Base-by-base conservation (phyloP, 2,888 invertebrate genomes). In the Drosophila merina region DNA sequence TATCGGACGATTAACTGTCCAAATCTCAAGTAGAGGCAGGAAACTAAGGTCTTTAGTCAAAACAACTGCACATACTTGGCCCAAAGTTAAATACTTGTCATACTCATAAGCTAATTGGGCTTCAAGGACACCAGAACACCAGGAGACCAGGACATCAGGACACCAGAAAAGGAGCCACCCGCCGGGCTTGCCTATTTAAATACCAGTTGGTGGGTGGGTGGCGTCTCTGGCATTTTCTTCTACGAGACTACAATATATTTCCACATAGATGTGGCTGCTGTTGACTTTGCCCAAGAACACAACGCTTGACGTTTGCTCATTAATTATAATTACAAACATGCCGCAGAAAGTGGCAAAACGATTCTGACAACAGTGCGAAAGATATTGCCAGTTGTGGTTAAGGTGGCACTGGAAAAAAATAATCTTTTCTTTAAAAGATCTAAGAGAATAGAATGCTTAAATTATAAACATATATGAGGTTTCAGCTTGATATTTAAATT, bases 291-390 rank as follows among this genome's bases (percentile, higher is more conserved):
- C 60, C 31, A 33, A 48, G 30, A 26, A 74, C 73, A 71, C 69
- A 64, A 60, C 63, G 55, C 64, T 71, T 73, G 85, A 57, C 68
- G 62, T 52, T 57, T 62, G 67, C 78, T 83, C 86, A 83, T 85
- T 83, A 82, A 83, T 83, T 85, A 83, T 78, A 86, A 83, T 85
- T 80, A 84, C 72, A 73, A 73, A 71, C 48, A 69, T 59, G 66
- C 58, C 58, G 36, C 62, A 67, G 38, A 74, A 70, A 57, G 56
- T 52, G 55, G 50, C 60, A 47, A 70, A 60, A 47, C 26, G 60
- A 20, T 47, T 44, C 45, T 44, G 51, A 45, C 36, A 45, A 52
- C 55, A 44, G 6, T 14, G 56, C 26, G 6, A 44, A 57, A 56
- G 71, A 69, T 54, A 45, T 57, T 45, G 44, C 42, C 33, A 54